Evolutionary conservation across 2,888 invertebrate species (phyloP).

Genomic region (Gerris lacustris): DNA sequence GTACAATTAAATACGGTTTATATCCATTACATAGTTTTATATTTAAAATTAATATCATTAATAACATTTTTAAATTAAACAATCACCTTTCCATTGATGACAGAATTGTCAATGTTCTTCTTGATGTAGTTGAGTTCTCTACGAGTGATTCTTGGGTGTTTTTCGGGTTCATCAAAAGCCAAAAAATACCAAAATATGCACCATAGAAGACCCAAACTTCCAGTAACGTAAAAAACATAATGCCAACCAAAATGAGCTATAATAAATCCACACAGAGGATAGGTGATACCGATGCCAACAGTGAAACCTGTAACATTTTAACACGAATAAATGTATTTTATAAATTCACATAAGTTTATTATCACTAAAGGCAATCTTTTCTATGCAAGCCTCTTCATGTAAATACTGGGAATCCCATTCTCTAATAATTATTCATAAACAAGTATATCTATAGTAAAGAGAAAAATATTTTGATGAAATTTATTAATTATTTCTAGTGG

Average conservation of each 20-base stretch:
- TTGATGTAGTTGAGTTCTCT: slow-evolving; percentile 54
- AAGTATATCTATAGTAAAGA: too few species aligned
- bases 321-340: neutral
- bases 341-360: too few species aligned
- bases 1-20: too few species aligned
- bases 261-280: slow-evolving; percentile 56
- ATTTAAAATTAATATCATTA: too few species aligned
- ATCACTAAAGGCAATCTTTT: too few species aligned
- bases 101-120: slow-evolving; percentile 44
- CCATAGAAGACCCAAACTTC: slow-evolving; percentile 50
- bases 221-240: slow-evolving; percentile 56
- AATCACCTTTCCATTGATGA: slow-evolving; percentile 40
- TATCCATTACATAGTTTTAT: too few species aligned
- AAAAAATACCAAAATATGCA: slow-evolving; percentile 55
- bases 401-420: too few species aligned
- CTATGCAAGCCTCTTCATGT: too few species aligned
- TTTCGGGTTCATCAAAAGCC: slow-evolving; percentile 54
- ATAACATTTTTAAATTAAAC: too few species aligned
- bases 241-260: slow-evolving; percentile 56
- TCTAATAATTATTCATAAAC: too few species aligned
- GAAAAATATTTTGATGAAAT: too few species aligned
- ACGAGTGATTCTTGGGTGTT: slow-evolving; percentile 53
- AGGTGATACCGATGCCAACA: slow-evolving; percentile 59
- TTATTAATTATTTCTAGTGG: too few species aligned
- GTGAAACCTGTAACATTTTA: slow-evolving; percentile 47